Percentiles rank a stretch among this genome's conserved stretches.
These are phyloP conservation scores for Scaptomyza tumidula DNA, from an alignment of 2,888 invertebrate species.

Conservation along the genomic window DNA sequence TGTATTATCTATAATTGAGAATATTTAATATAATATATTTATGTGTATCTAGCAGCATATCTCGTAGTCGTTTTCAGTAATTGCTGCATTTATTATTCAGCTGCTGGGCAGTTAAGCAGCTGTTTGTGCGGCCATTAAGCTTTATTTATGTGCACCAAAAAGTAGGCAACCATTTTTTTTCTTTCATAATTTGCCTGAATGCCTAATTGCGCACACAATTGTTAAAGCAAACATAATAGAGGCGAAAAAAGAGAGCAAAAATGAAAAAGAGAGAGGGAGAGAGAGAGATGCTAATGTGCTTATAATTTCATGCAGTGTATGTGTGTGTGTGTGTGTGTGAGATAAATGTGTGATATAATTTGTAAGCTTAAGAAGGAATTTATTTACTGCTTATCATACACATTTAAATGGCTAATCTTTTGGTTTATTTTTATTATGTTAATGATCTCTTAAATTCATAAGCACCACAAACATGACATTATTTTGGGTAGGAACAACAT, in stretches of 20 bases:
- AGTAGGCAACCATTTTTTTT: constrained; percentile 52
- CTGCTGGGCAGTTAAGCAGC: constrained; percentile 50
- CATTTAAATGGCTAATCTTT: constrained; percentile 15
- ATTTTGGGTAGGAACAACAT: constrained; percentile 14
- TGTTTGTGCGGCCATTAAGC: constrained; percentile 67
- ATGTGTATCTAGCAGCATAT: constrained; percentile 10
- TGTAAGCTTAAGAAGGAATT: constrained; percentile 4
- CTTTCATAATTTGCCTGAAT: constrained; percentile 39
- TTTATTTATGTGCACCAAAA: constrained; percentile 66
- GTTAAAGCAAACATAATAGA: constrained; percentile 23
- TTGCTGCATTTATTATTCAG: constrained; percentile 29
- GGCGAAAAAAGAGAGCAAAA: constrained; percentile 2
- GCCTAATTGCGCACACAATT: constrained; percentile 64
- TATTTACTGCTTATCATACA: constrained; percentile 15
- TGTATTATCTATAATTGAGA: too few species aligned
- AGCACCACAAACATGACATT: constrained; percentile 23
- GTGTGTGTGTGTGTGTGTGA: constrained; percentile 10
- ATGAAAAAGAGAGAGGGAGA: not conserved
- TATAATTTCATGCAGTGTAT: constrained; percentile 40
- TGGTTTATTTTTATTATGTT: not conserved
- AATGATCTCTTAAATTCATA: constrained; percentile 9
- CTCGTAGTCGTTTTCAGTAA: not conserved
- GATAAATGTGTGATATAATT: constrained; percentile 34
- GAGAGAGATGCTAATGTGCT: constrained; percentile 36
- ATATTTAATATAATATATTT: too few species aligned